Conservation (phyloP, 2,797 vertebrate genomes). For the Synaphobranchus kaupii region DNA sequence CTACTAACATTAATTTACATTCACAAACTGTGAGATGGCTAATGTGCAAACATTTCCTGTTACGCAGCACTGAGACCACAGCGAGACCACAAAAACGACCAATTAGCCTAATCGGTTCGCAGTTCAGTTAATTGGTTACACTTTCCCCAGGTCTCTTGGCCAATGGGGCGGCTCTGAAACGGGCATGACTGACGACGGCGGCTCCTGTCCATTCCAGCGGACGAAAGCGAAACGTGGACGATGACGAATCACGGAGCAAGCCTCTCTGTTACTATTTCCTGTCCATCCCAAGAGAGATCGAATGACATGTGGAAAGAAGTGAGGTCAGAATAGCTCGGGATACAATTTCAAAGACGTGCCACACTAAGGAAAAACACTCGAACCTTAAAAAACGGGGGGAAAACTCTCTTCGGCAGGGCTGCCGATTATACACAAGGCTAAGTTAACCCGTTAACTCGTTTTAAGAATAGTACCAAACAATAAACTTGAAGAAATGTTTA, state of each 20-base stretch:
- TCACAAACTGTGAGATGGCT: background rate
- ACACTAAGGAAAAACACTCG: background rate
- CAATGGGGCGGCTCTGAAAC: background rate
- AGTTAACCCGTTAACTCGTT: background rate
- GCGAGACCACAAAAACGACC: background rate
- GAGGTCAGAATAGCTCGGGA: slow-evolving; percentile 4
- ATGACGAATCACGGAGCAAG: background rate
- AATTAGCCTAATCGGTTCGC: background rate
- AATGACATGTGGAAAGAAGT: background rate
- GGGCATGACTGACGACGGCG: background rate
- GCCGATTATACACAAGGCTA: background rate
- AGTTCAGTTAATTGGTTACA: background rate
- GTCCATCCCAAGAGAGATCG: slow-evolving; percentile 5
- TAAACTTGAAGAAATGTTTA: background rate
- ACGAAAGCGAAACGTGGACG: background rate
- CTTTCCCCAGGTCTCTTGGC: too few relatives aligned
- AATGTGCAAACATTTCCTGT: background rate
- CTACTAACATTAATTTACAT: background rate
- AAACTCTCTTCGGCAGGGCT: background rate
- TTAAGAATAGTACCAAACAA: background rate
- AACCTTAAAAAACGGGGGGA: background rate
- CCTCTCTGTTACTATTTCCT: background rate
- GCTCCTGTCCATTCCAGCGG: background rate
- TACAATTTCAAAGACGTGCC: background rate
- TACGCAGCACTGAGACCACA: background rate